Percentiles rank a stretch among this genome's conserved stretches.
These are phyloP conservation scores for Tethea ocularis DNA, from an alignment of 2,888 invertebrate genomes.

Conservation along the genomic window DNA sequence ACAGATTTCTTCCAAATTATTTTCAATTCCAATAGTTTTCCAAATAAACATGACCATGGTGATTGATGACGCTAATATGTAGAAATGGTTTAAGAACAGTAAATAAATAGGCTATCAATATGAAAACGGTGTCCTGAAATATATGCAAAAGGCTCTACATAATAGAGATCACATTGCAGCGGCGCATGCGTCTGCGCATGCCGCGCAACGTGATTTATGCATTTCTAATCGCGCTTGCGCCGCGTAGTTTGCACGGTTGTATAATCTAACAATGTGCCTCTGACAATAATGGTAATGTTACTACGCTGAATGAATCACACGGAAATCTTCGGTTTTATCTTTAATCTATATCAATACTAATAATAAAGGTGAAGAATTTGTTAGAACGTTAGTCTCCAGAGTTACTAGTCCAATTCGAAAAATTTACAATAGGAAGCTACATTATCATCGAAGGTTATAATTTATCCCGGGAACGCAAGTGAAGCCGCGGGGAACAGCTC, in stretches of 20 bases:
- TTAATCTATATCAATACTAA: too few relatives aligned
- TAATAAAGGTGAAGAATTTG: too few relatives aligned
- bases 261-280: slow-evolving; percentile 33
- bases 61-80: too few relatives aligned
- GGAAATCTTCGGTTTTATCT: background rate
- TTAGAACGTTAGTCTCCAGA: too few relatives aligned
- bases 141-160: slow-evolving; percentile 33
- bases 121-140: slow-evolving; percentile 20
- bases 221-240: slow-evolving; percentile 60
- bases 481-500: too few relatives aligned
- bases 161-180: slow-evolving; percentile 44
- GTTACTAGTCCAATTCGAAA: too few relatives aligned
- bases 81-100: slow-evolving; percentile 14
- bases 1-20: too few relatives aligned
- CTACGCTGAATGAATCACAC: slow-evolving; percentile 16
- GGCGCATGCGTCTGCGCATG: slow-evolving; percentile 50
- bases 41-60: background rate
- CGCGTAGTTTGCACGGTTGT: slow-evolving; percentile 37
- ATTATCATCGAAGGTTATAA: too few relatives aligned
- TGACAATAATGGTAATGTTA: slow-evolving; percentile 25
- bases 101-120: slow-evolving; percentile 16
- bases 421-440: too few relatives aligned
- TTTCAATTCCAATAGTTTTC: background rate
- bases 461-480: too few relatives aligned
- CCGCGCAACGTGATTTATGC: slow-evolving; percentile 62